A percentile compares a stretch with the other conserved stretches of the same genome.
Evolutionary conservation across 2,797 vertebrate genomes (phyloP).

Genomic region (Podarcis lilfordi): DNA sequence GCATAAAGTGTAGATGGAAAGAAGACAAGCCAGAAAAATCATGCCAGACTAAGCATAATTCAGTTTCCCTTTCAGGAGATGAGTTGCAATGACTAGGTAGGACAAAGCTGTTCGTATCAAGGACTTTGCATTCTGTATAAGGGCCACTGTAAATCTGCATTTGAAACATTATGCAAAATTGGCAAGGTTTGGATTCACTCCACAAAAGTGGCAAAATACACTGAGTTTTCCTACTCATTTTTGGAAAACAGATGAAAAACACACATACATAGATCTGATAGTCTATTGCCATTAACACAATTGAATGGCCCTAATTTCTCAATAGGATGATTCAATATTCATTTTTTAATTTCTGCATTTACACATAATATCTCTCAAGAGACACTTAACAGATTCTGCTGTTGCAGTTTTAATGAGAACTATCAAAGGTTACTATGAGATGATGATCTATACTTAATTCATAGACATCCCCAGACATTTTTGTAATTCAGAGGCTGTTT

Average conservation of each 20-base stretch:
- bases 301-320: constrained; percentile 75
- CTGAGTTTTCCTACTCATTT: constrained; percentile 66
- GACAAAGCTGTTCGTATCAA: not conserved
- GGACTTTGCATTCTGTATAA: not conserved
- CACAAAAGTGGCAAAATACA: constrained; percentile 67
- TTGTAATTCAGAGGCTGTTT: constrained; percentile 63
- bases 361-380: constrained; percentile 75
- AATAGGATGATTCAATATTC: constrained; percentile 80
- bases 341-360: constrained; percentile 81
- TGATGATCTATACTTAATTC: constrained; percentile 78
- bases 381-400: constrained; percentile 72
- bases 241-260: constrained; percentile 68
- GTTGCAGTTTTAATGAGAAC: constrained; percentile 77
- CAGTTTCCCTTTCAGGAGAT: not conserved
- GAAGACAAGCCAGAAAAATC: not conserved
- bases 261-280: constrained; percentile 66
- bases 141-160: not conserved
- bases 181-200: constrained; percentile 52
- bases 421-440: constrained; percentile 76
- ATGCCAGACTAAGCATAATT: not conserved
- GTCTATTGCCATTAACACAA: constrained; percentile 69
- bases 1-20: not conserved
- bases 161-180: constrained; percentile 50
- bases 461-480: constrained; percentile 73
- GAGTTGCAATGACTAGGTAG: not conserved